These are phyloP conservation scores for Columba guinea DNA, from an alignment of 2,797 vertebrate genomes.

Conservation along the genomic window DNA sequence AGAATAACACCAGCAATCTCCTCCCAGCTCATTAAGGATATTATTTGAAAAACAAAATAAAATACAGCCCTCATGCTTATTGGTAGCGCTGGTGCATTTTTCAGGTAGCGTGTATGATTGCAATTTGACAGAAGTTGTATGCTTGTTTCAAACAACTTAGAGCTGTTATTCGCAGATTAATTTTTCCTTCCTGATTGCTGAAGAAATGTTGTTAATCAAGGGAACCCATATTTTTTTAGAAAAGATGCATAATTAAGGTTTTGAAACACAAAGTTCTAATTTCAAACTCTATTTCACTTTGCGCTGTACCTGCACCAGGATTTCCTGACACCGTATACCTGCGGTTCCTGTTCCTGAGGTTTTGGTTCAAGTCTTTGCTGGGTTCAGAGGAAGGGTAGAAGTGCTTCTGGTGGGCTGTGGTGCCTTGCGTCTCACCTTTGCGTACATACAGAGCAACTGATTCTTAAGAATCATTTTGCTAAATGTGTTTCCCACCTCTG, in stretches of 20 bases:
- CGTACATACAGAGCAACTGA: background rate
- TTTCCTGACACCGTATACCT: background rate
- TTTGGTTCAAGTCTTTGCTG: background rate
- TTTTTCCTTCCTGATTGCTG: background rate
- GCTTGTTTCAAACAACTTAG: background rate
- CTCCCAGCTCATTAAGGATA: background rate
- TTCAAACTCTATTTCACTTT: background rate
- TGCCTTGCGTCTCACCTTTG: background rate
- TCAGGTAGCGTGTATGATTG: background rate
- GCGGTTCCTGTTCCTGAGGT: background rate
- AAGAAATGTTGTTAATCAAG: background rate
- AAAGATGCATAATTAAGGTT: background rate
- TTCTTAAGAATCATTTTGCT: background rate
- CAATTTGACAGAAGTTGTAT: background rate
- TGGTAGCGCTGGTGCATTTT: background rate
- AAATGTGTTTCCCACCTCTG: background rate
- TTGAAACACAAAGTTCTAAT: background rate
- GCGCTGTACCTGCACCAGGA: background rate
- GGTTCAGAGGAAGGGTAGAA: background rate
- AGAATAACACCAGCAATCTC: background rate
- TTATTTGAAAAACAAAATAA: background rate
- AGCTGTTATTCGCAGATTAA: background rate
- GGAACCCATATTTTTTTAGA: rapidly evolving
- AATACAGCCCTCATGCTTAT: background rate
- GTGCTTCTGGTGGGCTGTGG: background rate